Evolutionary conservation across 2,888 invertebrate genomes (phyloP), one percentile per base, ranked within the genome.

Genomic region (Proisotoma minuta): DNA sequence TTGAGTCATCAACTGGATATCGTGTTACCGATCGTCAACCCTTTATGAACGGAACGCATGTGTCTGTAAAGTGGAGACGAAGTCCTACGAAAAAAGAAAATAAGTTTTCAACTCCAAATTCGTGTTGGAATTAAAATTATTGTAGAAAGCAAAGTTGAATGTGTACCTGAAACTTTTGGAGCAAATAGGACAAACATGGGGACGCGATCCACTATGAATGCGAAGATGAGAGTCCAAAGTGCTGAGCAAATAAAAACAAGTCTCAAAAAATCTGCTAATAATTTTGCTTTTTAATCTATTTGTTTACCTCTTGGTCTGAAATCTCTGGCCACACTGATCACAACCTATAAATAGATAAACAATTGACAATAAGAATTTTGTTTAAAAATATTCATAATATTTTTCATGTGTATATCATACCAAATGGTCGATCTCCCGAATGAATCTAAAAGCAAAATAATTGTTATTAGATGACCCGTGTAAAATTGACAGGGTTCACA

Each of bases 401-500:
- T n/a, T n/a, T n/a, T n/a, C n/a, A n/a, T n/a, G n/a, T n/a, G n/a
- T n/a, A n/a, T n/a, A n/a, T n/a, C n/a, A n/a, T n/a, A n/a, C n/a
- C 62, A 29, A 65, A 65, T 4, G 62, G 62, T 18, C 59, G 59
- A 15, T 62, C 49, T 49, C 65, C 65, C 1, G 65, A 60, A 26
- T 65, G 65, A 52, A 62, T 65, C 24, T n/a, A n/a, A n/a, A n/a
- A n/a, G n/a, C n/a, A n/a, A n/a, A n/a, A n/a, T n/a, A n/a, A n/a
- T n/a, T n/a, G n/a, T n/a, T n/a, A n/a, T n/a, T n/a, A n/a, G n/a
- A n/a, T n/a, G n/a, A n/a, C n/a, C n/a, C n/a, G n/a, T n/a, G n/a
- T n/a, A n/a, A n/a, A n/a, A n/a, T n/a, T n/a, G n/a, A n/a, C n/a
- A n/a, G n/a, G n/a, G n/a, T n/a, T n/a, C n/a, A n/a, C n/a, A n/a